Evolutionary conservation across 2,888 invertebrate species (phyloP).

Genomic region (Anarsia innoxiella): DNA sequence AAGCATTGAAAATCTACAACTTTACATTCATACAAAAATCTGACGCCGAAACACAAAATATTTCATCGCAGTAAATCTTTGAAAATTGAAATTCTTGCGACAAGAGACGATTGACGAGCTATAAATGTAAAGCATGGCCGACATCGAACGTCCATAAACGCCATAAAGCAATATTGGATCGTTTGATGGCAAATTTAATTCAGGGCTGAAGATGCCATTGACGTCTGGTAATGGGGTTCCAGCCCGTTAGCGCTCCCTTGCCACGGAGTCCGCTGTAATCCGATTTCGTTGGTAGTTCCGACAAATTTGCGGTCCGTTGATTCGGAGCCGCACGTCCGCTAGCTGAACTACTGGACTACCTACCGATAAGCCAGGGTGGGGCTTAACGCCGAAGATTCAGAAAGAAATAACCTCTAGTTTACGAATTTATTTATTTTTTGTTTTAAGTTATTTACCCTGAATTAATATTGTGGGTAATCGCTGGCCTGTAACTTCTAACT

Average conservation of each 20-base stretch:
- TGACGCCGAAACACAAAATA: background rate
- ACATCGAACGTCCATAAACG: conserved; percentile 5
- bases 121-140: background rate
- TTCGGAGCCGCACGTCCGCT: conserved; percentile 33
- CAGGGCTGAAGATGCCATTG: conserved; percentile 38
- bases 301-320: conserved; percentile 68
- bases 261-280: conserved; percentile 55
- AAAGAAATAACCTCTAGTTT: no score
- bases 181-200: conserved; percentile 37
- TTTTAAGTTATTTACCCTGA: no score
- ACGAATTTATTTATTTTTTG: no score
- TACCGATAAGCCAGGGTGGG: no score
- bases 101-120: background rate
- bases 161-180: conserved; percentile 25
- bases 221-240: conserved; percentile 51
- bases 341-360: no score
- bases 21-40: background rate
- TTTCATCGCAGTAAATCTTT: background rate
- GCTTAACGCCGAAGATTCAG: no score
- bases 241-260: conserved; percentile 56
- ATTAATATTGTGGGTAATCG: no score
- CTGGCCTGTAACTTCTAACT: no score
- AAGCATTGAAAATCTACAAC: background rate
- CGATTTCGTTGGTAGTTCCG: conserved; percentile 65
- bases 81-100: background rate